Evolutionary conservation across 37 sponge, comb jelly and placozoan species (phyloP), one percentile per base, ranked within the genome.

Genomic region (Agelas oroides): DNA sequence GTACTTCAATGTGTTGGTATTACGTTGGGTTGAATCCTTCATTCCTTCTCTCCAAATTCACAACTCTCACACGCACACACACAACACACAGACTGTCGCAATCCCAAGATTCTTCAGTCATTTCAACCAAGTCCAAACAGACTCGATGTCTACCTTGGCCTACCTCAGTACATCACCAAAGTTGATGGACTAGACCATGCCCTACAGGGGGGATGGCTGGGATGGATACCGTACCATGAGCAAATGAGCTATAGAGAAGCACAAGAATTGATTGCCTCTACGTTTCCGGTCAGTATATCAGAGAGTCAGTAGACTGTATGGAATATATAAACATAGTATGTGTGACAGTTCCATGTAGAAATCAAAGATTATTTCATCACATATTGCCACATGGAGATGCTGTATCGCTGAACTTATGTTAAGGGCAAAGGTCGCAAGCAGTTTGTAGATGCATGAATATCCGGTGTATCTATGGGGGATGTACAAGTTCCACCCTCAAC

Each of bases 181-280:
- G 32, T 73, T 30, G 63, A 52, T 65, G 65, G 56, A 2, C 20
- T 58, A 18, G 5, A 67, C 28, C 73, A 64, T 27, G 35, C 76
- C 55, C 64, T 87, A 25, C 35, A 58, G 2, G 57, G 53, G 20
- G 88, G 88, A 0, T 87, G 88, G 88, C 41, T 87, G 46, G 88
- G 81, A 17, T 68, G 59, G 46, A 60, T 87, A 35, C 57, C 68
- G 2, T 65, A 73, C 61, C 65, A 34, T 1, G 27, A 80, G 6
- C 57, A 73, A 23, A 80, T 87, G 88, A 81, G 82, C 31, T 87
- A 81, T 33, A 53, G 56, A 6, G 71, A 87, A 28, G 67, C 73
- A 13, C 6, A 46, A 16, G 33, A 53, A 39, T 1, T 30, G 28
- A 84, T 84, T 6, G 2, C 21, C 2, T 27, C 20, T 15, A 2